These are phyloP conservation scores for Torymus auratus DNA, from an alignment of 2,888 invertebrate species.

Conservation along the genomic window DNA sequence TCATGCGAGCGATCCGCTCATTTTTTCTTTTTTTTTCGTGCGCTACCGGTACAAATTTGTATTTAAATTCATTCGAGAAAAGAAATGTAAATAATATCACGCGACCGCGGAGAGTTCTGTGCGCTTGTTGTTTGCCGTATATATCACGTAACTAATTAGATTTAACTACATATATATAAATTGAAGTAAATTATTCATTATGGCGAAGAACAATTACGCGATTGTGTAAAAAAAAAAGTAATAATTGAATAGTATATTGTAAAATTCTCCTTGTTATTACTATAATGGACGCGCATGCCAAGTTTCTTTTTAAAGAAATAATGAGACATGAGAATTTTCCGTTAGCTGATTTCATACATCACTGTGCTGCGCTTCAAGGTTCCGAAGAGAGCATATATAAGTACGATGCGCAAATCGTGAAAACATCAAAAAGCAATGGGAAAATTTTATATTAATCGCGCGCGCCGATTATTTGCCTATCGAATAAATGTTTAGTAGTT, in stretches of 20 bases:
- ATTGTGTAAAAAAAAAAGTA: slow-evolving; percentile 10
- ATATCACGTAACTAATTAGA: neutral
- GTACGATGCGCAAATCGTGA: slow-evolving; percentile 22
- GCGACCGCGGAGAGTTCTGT: too few relatives aligned
- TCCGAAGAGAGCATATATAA: neutral
- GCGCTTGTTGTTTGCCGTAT: too few relatives aligned
- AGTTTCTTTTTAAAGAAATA: slow-evolving; percentile 23
- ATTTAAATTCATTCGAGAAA: too few relatives aligned
- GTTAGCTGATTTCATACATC: slow-evolving; percentile 53
- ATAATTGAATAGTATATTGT: slow-evolving; percentile 20
- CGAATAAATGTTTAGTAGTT: slow-evolving; percentile 20
- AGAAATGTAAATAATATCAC: too few relatives aligned
- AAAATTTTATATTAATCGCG: slow-evolving; percentile 30
- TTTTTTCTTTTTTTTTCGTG: too few relatives aligned
- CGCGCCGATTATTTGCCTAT: slow-evolving; percentile 31
- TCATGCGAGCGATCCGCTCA: too few relatives aligned
- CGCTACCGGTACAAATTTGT: too few relatives aligned
- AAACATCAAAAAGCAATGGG: slow-evolving; percentile 34
- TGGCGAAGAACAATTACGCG: neutral
- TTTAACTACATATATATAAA: slow-evolving; percentile 8
- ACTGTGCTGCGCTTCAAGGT: slow-evolving; percentile 22
- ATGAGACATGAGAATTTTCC: slow-evolving; percentile 48
- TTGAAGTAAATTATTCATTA: neutral
- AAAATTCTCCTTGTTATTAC: slow-evolving; percentile 26
- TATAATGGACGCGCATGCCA: neutral